phyloP scores from a whole-genome alignment of 2,113 vertebrate genomes.

The Naja naja region DNA sequence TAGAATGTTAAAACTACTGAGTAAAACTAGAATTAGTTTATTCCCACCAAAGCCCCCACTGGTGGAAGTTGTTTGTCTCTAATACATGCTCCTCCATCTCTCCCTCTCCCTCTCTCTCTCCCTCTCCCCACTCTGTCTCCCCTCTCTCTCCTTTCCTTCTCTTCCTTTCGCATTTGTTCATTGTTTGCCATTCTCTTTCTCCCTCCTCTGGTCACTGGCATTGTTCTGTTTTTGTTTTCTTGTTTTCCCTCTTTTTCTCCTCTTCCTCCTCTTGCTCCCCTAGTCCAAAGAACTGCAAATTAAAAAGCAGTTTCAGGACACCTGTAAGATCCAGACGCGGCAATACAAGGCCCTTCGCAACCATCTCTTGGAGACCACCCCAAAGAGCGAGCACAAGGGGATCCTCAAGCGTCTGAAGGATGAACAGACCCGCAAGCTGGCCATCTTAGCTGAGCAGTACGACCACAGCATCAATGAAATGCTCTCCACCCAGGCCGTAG shows the following conservation, averaged over 20 bases:
- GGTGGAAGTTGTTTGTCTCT: no score
- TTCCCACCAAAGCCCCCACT: no score
- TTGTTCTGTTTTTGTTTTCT: constrained; percentile 10
- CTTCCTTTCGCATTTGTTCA: constrained; percentile 50
- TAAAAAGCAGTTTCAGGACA: constrained; percentile 95
- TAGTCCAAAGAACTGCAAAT: constrained; percentile 95
- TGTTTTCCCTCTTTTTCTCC: constrained; percentile 4
- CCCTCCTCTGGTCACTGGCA: constrained; percentile 37
- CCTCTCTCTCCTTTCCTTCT: background rate
- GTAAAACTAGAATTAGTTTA: no score
- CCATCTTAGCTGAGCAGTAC: constrained; percentile 89
- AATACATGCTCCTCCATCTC: no score
- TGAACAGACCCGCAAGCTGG: constrained; percentile 90
- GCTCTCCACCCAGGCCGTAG: constrained; percentile 91
- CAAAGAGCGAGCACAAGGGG: constrained; percentile 88
- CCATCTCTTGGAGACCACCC: constrained; percentile 89
- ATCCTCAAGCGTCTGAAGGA: constrained; percentile 89
- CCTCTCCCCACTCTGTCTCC: background rate
- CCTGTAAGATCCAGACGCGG: constrained; percentile 91
- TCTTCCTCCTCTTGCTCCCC: constrained; percentile 26
- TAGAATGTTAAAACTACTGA: no score
- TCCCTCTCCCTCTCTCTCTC: no score
- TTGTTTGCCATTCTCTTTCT: constrained; percentile 27
- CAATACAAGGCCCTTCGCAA: constrained; percentile 91
- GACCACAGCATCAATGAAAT: constrained; percentile 95